phyloP scores from a whole-genome alignment of 2,113 vertebrate species.

The Odocoileus hemionus region DNA sequence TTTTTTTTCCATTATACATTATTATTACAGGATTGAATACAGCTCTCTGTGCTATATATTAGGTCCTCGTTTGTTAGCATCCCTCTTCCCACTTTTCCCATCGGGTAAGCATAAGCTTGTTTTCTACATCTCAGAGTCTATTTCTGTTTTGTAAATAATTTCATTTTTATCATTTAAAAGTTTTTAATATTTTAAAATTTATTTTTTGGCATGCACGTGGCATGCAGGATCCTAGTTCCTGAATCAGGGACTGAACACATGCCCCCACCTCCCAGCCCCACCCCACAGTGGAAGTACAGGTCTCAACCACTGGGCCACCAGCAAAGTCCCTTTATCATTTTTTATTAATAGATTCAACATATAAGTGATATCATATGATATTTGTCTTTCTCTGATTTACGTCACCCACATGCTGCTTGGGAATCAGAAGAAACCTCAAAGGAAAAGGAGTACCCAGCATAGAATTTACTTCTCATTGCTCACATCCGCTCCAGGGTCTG shows the following conservation, averaged over 20 bases:
- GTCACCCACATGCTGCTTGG: neutral
- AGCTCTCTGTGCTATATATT: neutral
- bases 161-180: neutral
- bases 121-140: neutral
- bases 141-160: neutral
- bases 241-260: neutral
- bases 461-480: neutral
- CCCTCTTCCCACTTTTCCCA: neutral
- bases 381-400: neutral
- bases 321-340: neutral
- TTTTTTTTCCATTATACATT: neutral
- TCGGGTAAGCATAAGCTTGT: neutral
- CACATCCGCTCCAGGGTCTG: neutral
- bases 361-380: neutral
- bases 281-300: neutral
- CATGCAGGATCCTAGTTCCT: neutral
- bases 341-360: neutral
- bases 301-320: neutral
- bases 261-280: fast-evolving
- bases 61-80: neutral
- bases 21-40: neutral
- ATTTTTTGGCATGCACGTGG: neutral
- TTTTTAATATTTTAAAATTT: neutral
- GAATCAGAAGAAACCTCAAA: neutral
- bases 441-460: neutral